phyloP scores from a whole-genome alignment of 2,797 vertebrate species.

The Bryconaethiops microstoma region DNA sequence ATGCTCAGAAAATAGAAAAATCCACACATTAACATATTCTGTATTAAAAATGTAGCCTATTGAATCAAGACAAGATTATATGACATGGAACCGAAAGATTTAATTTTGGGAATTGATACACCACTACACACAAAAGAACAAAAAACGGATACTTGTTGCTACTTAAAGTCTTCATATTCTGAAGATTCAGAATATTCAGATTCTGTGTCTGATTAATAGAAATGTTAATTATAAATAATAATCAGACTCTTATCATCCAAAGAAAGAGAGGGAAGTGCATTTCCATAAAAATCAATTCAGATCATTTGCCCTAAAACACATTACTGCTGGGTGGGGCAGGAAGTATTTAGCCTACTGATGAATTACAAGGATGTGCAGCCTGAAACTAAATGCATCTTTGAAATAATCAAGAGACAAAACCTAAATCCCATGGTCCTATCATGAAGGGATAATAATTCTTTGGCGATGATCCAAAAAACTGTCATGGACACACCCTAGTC shows the following conservation, averaged over 20 bases:
- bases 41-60: too few relatives aligned
- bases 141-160: background rate
- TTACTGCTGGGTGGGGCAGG: constrained; percentile 23
- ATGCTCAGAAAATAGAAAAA: too few relatives aligned
- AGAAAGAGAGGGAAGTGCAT: background rate
- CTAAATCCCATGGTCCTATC: background rate
- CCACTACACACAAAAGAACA: too few relatives aligned
- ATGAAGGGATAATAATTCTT: constrained; percentile 1
- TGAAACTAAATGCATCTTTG: constrained; percentile 36
- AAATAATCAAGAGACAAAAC: constrained; percentile 35
- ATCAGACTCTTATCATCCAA: background rate
- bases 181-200: background rate
- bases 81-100: too few relatives aligned
- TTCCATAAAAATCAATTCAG: constrained; percentile 16
- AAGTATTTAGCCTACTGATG: constrained; percentile 11
- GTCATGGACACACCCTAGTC: background rate
- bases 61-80: too few relatives aligned
- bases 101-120: too few relatives aligned
- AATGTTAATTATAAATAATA: background rate
- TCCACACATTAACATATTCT: too few relatives aligned
- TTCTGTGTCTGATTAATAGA: background rate
- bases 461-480: background rate
- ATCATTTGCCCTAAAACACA: constrained; percentile 7
- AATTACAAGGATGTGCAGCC: background rate
- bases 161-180: background rate